Percentiles rank a stretch among this genome's conserved stretches.
These are phyloP conservation scores for Cyclura pinguis DNA, from an alignment of 2,797 vertebrate species.

Conservation along the genomic window DNA sequence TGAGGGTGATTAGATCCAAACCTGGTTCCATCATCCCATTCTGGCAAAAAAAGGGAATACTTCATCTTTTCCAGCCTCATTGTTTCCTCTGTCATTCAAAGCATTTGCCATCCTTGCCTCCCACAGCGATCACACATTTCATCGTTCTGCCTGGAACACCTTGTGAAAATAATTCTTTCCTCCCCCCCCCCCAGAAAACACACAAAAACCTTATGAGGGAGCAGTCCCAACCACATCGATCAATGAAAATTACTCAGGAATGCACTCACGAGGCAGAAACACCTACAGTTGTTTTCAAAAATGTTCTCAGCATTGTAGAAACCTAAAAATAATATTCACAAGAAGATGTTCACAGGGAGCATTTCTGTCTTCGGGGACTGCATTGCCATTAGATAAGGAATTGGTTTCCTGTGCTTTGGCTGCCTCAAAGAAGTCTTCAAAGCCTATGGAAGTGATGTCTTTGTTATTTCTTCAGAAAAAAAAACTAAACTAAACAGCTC, in stretches of 20 bases:
- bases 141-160: neutral
- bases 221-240: neutral
- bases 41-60: neutral
- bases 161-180: neutral
- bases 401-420: neutral
- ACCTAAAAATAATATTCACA: conserved; percentile 24
- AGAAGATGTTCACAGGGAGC: neutral
- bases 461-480: neutral
- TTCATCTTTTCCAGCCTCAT: neutral
- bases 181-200: neutral
- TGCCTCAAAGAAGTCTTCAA: neutral
- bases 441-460: neutral
- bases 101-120: neutral
- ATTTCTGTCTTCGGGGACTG: conserved; percentile 7
- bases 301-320: neutral
- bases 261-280: neutral
- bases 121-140: neutral
- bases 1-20: neutral
- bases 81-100: neutral
- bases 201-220: neutral
- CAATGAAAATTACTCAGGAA: neutral
- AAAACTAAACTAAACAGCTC: neutral
- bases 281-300: neutral
- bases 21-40: neutral
- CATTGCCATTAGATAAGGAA: neutral